Conservation (phyloP, 1,140 invertebrate genomes). For the Samia ricini region DNA sequence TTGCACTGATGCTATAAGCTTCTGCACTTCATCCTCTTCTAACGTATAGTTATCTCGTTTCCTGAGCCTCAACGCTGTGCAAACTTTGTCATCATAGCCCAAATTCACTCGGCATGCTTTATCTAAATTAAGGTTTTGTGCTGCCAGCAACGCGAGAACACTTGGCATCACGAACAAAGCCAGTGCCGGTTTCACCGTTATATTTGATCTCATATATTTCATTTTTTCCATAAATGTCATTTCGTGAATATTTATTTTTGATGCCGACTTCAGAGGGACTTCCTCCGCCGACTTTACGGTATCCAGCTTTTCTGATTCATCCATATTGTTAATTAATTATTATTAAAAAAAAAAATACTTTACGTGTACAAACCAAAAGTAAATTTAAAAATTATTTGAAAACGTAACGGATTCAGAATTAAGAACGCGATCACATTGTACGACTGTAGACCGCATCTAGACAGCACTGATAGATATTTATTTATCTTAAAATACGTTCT, state of each 20-base stretch:
- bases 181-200: slow-evolving; percentile 64
- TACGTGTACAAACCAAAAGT: neutral
- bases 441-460: slow-evolving; percentile 19
- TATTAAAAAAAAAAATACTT: neutral
- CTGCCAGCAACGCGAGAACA: slow-evolving; percentile 54
- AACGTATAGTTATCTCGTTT: slow-evolving; percentile 51
- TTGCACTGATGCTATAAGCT: slow-evolving; percentile 80
- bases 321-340: slow-evolving; percentile 22
- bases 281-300: slow-evolving; percentile 32
- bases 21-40: slow-evolving; percentile 63
- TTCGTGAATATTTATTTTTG: slow-evolving; percentile 36
- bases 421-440: slow-evolving; percentile 19
- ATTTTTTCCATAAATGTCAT: slow-evolving; percentile 53
- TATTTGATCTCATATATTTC: slow-evolving; percentile 55
- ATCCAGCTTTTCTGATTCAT: slow-evolving; percentile 23
- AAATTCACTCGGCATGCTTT: slow-evolving; percentile 65
- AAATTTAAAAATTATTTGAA: neutral
- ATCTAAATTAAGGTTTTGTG: slow-evolving; percentile 67
- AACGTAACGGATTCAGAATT: neutral
- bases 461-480: slow-evolving; percentile 27
- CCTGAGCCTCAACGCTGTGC: slow-evolving; percentile 44
- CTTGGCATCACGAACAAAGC: slow-evolving; percentile 63
- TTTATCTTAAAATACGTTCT: slow-evolving; percentile 23
- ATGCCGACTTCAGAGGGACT: slow-evolving; percentile 44
- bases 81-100: slow-evolving; percentile 50